These are phyloP conservation scores for Elephantulus edwardii DNA, from an alignment of 2,113 vertebrate species.

Conservation along the genomic window DNA sequence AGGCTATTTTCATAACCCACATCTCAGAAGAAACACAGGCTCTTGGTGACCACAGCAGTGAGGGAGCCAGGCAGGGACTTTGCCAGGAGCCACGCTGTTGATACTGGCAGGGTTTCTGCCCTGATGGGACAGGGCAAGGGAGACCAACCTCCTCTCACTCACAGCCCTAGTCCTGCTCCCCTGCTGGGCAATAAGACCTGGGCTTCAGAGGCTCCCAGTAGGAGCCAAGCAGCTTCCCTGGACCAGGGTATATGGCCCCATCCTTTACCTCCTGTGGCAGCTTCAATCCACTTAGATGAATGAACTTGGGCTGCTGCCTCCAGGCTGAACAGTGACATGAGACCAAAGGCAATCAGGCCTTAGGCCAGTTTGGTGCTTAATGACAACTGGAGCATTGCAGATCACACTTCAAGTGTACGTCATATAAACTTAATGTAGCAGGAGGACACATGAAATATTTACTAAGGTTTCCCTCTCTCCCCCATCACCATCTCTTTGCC, in stretches of 20 bases:
- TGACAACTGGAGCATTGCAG: slow-evolving; percentile 40
- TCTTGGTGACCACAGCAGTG: slow-evolving; percentile 50
- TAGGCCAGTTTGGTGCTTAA: slow-evolving; percentile 34
- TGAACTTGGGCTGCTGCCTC: slow-evolving; percentile 5
- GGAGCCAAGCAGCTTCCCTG: slow-evolving; percentile 2
- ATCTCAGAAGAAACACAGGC: slow-evolving; percentile 43
- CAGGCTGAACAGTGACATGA: slow-evolving; percentile 16
- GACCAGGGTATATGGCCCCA: slow-evolving; percentile 42
- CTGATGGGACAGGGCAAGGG: slow-evolving; percentile 4
- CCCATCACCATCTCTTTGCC: background rate
- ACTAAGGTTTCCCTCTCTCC: slow-evolving; percentile 10
- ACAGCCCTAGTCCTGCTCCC: background rate
- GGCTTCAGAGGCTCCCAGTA: slow-evolving; percentile 1
- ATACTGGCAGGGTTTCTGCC: slow-evolving; percentile 65
- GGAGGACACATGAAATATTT: background rate
- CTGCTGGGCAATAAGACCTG: slow-evolving; percentile 35
- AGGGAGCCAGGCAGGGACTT: background rate
- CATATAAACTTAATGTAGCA: background rate
- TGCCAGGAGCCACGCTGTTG: slow-evolving; percentile 65
- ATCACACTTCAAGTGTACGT: slow-evolving; percentile 51
- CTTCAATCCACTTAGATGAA: background rate
- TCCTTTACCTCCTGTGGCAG: background rate
- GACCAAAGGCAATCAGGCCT: slow-evolving; percentile 32
- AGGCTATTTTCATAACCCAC: slow-evolving; percentile 66
- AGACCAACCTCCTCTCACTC: background rate